A percentile compares a stretch with the other conserved stretches of the same genome.
phyloP scores from a whole-genome alignment of 2,888 invertebrate genomes.

The Bugulina stolonifera region DNA sequence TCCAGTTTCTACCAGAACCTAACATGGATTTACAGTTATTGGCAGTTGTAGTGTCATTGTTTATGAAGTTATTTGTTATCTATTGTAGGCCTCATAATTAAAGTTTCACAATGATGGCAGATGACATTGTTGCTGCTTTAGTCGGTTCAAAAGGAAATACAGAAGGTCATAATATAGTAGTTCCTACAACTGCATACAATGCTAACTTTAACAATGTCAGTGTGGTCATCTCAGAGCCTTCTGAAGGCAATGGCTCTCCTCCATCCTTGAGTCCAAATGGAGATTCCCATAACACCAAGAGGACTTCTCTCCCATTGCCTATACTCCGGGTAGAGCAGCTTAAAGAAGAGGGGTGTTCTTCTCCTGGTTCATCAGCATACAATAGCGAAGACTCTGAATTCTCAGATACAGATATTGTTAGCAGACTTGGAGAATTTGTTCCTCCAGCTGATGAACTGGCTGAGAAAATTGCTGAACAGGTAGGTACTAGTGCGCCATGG shows the following conservation, averaged over 20 bases:
- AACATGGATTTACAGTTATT: too few relatives aligned
- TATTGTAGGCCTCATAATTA: too few relatives aligned
- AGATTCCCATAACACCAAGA: neutral
- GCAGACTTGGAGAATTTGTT: conserved; percentile 21
- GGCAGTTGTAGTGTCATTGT: too few relatives aligned
- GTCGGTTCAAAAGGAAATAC: too few relatives aligned
- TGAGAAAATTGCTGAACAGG: conserved; percentile 18
- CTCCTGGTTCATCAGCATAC: conserved; percentile 18
- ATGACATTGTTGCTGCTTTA: too few relatives aligned
- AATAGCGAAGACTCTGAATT: conserved; percentile 21
- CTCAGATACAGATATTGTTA: conserved; percentile 26
- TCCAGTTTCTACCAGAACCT: too few relatives aligned
- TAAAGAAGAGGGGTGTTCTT: conserved; percentile 34
- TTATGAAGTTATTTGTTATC: too few relatives aligned
- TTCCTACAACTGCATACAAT: too few relatives aligned
- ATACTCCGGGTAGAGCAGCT: conserved; percentile 42
- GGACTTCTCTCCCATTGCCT: conserved; percentile 29
- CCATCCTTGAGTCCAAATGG: neutral
- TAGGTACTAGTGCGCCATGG: too few relatives aligned
- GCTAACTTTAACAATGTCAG: neutral
- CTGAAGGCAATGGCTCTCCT: neutral
- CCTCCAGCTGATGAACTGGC: conserved; percentile 20
- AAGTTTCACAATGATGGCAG: too few relatives aligned
- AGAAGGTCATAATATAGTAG: too few relatives aligned
- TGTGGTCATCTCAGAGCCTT: neutral